A percentile compares a stretch with the other conserved stretches of the same genome.
These are phyloP conservation scores for Argyra leucocephala DNA, from an alignment of 2,888 invertebrate species.

Conservation along the genomic window DNA sequence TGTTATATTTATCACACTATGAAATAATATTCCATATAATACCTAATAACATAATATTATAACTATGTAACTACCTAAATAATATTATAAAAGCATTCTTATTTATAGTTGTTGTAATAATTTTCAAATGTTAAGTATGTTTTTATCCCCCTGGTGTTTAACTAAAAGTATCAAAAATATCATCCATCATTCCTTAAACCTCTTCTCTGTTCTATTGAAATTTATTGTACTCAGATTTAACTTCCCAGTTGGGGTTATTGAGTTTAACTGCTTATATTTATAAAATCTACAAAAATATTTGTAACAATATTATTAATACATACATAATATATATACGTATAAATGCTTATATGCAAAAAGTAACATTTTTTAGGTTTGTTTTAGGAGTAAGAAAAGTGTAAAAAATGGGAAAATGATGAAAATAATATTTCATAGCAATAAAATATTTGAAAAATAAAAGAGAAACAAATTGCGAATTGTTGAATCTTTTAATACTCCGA, in stretches of 20 bases:
- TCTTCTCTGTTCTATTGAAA: not conserved
- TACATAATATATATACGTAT: no score
- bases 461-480: no score
- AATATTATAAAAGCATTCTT: not conserved
- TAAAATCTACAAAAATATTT: no score
- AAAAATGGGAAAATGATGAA: no score
- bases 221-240: constrained; percentile 2
- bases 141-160: not conserved
- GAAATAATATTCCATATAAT: not conserved
- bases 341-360: no score
- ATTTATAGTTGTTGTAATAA: not conserved
- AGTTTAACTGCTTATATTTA: no score
- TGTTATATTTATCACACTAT: not conserved
- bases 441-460: no score
- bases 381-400: no score
- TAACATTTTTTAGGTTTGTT: no score
- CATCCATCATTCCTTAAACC: not conserved
- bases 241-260: not conserved
- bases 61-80: not conserved
- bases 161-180: not conserved
- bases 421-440: no score
- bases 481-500: no score
- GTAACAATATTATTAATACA: not conserved
- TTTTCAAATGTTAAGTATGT: not conserved
- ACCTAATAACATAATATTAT: not conserved